Percentiles rank a stretch among this genome's conserved stretches.
These are phyloP conservation scores for Pentamera pediparva DNA, from an alignment of 53 echinoderm and acorn worm genomes.

Conservation along the genomic window DNA sequence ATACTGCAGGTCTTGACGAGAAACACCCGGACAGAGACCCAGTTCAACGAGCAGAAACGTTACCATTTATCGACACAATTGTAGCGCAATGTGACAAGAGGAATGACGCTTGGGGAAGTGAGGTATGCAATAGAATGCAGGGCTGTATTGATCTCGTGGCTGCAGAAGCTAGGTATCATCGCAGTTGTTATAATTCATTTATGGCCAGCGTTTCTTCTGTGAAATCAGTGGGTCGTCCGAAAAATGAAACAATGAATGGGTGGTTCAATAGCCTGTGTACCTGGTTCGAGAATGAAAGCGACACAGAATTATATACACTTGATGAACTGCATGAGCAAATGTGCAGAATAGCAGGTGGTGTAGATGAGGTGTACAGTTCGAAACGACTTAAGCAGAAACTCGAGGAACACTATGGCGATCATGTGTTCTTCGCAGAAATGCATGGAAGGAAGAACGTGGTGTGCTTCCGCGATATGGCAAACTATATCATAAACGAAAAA, in stretches of 20 bases:
- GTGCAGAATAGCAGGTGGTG: not conserved
- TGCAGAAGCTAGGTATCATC: slow-evolving; percentile 8
- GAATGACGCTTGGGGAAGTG: not conserved
- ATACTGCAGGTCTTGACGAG: not conserved
- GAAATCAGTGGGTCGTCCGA: not conserved
- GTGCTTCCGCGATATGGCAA: slow-evolving; percentile 17
- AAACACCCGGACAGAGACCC: not conserved
- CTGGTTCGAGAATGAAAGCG: not conserved
- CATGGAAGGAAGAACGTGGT: not conserved
- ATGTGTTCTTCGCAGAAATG: slow-evolving; percentile 2
- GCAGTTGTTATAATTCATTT: not conserved
- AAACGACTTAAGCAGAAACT: slow-evolving; percentile 14
- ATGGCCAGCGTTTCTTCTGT: not conserved
- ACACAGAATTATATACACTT: slow-evolving; percentile 20
- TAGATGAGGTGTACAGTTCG: not conserved
- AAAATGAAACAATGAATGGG: not conserved
- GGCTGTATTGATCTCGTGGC: slow-evolving; percentile 19
- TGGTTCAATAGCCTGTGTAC: not conserved
- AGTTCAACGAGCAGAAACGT: not conserved
- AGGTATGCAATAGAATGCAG: not conserved
- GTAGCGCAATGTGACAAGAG: not conserved
- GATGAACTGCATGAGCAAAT: not conserved
- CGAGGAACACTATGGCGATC: not conserved
- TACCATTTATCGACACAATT: not conserved
- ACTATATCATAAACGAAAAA: slow-evolving; percentile 3